Evolutionary conservation across 2,797 vertebrate genomes (phyloP), one percentile per base, ranked within the genome.

Genomic region (Dendrocincla tyrannina): DNA sequence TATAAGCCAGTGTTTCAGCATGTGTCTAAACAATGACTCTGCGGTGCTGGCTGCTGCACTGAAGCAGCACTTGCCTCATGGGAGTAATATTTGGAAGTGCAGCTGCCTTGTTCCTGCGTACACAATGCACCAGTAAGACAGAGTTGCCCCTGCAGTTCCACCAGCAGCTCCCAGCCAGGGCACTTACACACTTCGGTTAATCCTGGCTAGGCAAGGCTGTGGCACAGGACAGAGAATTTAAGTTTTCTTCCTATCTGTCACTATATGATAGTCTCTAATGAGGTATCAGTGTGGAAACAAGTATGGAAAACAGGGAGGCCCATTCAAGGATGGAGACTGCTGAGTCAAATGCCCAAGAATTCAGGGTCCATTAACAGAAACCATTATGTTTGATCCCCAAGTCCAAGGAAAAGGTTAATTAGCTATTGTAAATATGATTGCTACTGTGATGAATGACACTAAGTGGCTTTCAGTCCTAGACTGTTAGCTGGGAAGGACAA

Each of bases 391-490:
- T 79, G 69, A 72, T 91, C 53, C 33, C n/a, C 50, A 85, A 91
- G 42, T 60, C 49, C 46, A 72, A 83, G 53, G 75, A 68, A 77
- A 87, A 91, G 47, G 25, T 75, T 83, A 42, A 67, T 83, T 91
- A 85, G 53, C 72, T 82, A 1, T 49, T 89, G 46, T 93, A 85
- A 94, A 49, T 67, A 33, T 15, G 41, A 56, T 46, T 89, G n/a
- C 14, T 35, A 0, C 30, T 80, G n/a, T 47, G n/a, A 82, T 74
- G 44, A 91, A 64, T 8, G 17, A 37, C 20, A 76, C 30, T 79
- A 60, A 79, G 49, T 94, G 37, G 13, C 60, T 89, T 83, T 94
- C 64, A 58, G 56, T 83, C 32, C 32, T 62, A 42, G 25, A 20
- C 28, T 67, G 19, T 82, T 94, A 80, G 35, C 56, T 68, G 53